A percentile compares a stretch with the other conserved stretches of the same genome.
These are phyloP conservation scores for Dendronephthya gigantea DNA, from an alignment of 64 coral and sea anemone species.

Conservation along the genomic window DNA sequence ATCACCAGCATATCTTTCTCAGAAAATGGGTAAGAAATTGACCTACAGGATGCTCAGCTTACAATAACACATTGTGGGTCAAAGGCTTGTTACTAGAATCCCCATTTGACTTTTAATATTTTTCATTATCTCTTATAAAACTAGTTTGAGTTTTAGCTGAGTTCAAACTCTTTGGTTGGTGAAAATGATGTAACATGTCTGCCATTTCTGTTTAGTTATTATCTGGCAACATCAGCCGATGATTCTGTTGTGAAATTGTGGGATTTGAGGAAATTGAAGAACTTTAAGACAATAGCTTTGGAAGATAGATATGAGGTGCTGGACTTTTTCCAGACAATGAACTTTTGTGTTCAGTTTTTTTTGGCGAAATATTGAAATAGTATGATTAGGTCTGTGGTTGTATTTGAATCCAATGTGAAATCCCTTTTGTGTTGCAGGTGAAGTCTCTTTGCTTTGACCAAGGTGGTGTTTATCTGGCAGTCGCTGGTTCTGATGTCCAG, in stretches of 20 bases:
- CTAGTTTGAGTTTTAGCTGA: too few relatives aligned
- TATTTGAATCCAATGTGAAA: too few relatives aligned
- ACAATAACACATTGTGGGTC: too few relatives aligned
- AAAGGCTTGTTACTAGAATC: too few relatives aligned
- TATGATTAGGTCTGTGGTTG: not conserved
- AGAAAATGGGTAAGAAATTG: slow-evolving; percentile 79
- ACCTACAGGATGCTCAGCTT: too few relatives aligned
- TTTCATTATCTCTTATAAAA: too few relatives aligned
- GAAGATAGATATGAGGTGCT: slow-evolving; percentile 87
- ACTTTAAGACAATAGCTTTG: slow-evolving; percentile 97
- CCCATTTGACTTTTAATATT: too few relatives aligned
- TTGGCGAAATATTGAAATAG: not conserved
- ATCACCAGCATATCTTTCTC: slow-evolving; percentile 94
- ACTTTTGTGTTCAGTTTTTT: too few relatives aligned
- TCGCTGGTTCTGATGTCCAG: slow-evolving; percentile 93
- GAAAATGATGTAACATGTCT: not conserved
- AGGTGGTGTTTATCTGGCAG: slow-evolving; percentile 88
- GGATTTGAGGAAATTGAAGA: slow-evolving; percentile 99
- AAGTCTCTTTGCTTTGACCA: slow-evolving; percentile 97
- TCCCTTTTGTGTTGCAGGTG: slow-evolving; percentile 51
- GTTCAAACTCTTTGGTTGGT: too few relatives aligned
- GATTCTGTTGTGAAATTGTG: slow-evolving; percentile 96
- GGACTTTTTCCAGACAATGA: too few relatives aligned
- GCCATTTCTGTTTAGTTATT: slow-evolving; percentile 47
- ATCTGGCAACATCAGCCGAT: slow-evolving; percentile 96